These are phyloP conservation scores for Thelaira solivaga DNA, from an alignment of 2,888 invertebrate species.

Conservation along the genomic window DNA sequence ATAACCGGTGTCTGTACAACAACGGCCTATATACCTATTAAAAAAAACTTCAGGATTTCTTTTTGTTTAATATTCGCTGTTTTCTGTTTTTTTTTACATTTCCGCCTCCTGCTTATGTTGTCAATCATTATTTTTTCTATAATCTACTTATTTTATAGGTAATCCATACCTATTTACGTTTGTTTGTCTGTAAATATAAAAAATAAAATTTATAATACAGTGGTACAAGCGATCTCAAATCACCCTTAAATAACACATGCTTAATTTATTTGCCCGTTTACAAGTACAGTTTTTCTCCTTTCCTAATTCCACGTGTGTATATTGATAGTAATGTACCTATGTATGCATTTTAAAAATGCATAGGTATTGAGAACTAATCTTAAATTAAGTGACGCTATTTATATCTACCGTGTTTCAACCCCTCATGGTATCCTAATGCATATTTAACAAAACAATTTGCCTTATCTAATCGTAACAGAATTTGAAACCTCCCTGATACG, in stretches of 20 bases:
- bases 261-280: not conserved
- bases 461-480: too few species aligned
- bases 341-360: not conserved
- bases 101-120: not conserved
- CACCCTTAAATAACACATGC: conserved; percentile 47
- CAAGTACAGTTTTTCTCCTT: conserved; percentile 16
- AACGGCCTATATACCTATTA: not conserved
- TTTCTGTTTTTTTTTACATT: not conserved
- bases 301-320: not conserved
- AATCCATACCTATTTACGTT: conserved; percentile 8
- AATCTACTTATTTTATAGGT: conserved; percentile 33
- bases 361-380: too few species aligned
- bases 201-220: conserved; percentile 27
- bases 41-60: not conserved
- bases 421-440: too few species aligned
- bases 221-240: conserved; percentile 21
- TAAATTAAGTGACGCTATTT: too few species aligned
- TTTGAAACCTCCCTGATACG: too few species aligned
- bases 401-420: too few species aligned
- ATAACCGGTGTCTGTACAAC: not conserved
- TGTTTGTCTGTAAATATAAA: conserved; percentile 14
- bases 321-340: not conserved
- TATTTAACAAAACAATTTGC: too few species aligned
- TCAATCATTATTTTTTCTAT: not conserved
- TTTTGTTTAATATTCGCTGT: not conserved